Percentiles rank a stretch among this genome's conserved stretches.
Conservation (phyloP, 64 coral and sea anemone genomes). For the Dendrophyllia cribrosa region DNA sequence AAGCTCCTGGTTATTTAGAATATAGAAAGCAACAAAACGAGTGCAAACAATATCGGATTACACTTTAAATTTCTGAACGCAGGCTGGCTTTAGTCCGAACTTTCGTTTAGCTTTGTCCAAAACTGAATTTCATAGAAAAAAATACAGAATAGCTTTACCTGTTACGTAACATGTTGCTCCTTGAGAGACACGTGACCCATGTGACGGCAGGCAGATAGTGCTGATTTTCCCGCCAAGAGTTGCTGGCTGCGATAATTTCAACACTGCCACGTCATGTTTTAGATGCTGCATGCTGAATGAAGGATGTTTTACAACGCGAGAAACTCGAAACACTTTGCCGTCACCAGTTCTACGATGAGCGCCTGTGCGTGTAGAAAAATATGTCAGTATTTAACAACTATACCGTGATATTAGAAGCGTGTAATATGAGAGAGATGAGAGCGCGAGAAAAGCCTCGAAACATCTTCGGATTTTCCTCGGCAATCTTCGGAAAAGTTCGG, state of each 20-base stretch:
- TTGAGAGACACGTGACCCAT: background rate
- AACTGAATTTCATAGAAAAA: no score
- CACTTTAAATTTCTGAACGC: no score
- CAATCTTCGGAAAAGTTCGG: no score
- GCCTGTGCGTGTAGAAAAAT: background rate
- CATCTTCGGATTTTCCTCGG: no score
- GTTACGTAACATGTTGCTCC: background rate
- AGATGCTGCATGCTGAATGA: slow-evolving; percentile 29
- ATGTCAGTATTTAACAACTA: background rate
- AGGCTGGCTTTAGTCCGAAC: no score
- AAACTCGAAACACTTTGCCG: slow-evolving; percentile 8
- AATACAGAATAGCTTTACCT: no score
- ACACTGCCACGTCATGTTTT: slow-evolving; percentile 16
- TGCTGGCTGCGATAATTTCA: background rate
- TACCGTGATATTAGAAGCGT: background rate
- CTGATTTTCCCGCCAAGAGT: background rate
- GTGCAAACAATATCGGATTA: no score
- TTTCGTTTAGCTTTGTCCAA: no score
- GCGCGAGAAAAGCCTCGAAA: no score
- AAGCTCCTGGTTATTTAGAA: no score
- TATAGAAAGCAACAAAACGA: no score
- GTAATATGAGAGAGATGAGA: no score
- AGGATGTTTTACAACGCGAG: slow-evolving; percentile 45
- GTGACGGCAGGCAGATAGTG: background rate
- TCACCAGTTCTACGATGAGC: slow-evolving; percentile 18